Conservation (phyloP, 2,797 vertebrate species). For the Poeciliopsis infans region DNA sequence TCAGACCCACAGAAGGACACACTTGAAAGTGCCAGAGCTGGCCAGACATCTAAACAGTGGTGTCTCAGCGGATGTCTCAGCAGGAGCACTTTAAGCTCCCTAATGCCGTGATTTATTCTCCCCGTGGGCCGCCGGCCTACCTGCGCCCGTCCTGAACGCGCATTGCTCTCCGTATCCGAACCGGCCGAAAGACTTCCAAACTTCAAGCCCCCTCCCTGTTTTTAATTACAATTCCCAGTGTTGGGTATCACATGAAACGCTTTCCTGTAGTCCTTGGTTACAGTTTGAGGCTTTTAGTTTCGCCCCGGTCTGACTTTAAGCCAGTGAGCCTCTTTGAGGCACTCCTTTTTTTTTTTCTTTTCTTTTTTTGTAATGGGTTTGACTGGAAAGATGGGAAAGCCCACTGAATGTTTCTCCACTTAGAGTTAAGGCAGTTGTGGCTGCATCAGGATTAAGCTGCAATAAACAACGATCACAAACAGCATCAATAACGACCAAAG, state of each 20-base stretch:
- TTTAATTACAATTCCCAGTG: conserved; percentile 7
- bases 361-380: neutral
- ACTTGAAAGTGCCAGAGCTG: conserved; percentile 49
- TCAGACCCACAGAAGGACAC: conserved; percentile 15
- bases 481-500: neutral
- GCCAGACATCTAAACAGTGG: conserved; percentile 51
- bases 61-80: conserved; percentile 39
- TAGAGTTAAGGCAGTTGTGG: neutral
- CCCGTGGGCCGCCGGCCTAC: neutral
- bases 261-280: conserved; percentile 13
- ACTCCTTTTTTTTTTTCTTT: neutral
- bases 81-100: conserved; percentile 42
- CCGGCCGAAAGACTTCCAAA: neutral
- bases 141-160: neutral
- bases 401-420: neutral
- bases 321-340: conserved; percentile 5
- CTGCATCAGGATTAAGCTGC: neutral
- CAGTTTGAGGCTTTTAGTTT: conserved; percentile 32
- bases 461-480: neutral
- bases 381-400: neutral
- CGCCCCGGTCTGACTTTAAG: conserved; percentile 13
- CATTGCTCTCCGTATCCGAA: neutral
- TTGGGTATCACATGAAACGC: conserved; percentile 13
- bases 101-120: conserved; percentile 24
- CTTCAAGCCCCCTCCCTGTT: neutral